Percentiles rank a stretch among this genome's conserved stretches.
Conservation (phyloP, 2,797 vertebrate species). For the Champsocephalus esox region DNA sequence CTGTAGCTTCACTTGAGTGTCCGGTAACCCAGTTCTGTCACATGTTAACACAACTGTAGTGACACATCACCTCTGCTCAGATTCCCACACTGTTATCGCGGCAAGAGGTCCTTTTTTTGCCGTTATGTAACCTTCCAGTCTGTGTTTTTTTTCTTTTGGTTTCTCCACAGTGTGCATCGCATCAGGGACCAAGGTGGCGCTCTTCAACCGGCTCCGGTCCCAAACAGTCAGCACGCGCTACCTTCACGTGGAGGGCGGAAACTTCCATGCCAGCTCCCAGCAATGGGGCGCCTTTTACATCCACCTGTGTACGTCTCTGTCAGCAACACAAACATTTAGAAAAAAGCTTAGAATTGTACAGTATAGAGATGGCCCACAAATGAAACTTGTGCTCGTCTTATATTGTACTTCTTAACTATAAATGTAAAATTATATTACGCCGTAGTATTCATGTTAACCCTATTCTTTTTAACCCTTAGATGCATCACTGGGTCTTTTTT, state of each 20-base stretch:
- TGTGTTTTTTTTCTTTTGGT: conserved; percentile 3
- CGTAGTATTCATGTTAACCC: too few relatives aligned
- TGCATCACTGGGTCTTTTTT: too few relatives aligned
- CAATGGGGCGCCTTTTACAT: conserved; percentile 99
- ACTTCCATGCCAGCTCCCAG: conserved; percentile 98
- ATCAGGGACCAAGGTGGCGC: conserved; percentile 98
- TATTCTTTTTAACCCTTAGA: too few relatives aligned
- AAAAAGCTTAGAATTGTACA: neutral
- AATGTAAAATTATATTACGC: too few relatives aligned
- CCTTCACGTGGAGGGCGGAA: conserved; percentile 98
- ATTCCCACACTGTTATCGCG: conserved; percentile 9
- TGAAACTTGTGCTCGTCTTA: too few relatives aligned
- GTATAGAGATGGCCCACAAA: too few relatives aligned
- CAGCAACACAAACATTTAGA: neutral
- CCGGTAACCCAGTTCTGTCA: conserved; percentile 7
- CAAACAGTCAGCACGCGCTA: conserved; percentile 99
- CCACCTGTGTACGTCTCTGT: conserved; percentile 91
- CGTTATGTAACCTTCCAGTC: conserved; percentile 22
- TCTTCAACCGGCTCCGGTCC: conserved; percentile 97
- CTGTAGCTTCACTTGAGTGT: neutral
- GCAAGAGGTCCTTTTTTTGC: neutral
- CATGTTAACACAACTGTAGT: conserved; percentile 16
- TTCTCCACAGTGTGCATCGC: conserved; percentile 94
- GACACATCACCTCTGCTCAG: neutral
- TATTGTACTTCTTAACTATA: too few relatives aligned